Conservation (phyloP, 2,888 invertebrate genomes). For the Agriopis aurantiaria region DNA sequence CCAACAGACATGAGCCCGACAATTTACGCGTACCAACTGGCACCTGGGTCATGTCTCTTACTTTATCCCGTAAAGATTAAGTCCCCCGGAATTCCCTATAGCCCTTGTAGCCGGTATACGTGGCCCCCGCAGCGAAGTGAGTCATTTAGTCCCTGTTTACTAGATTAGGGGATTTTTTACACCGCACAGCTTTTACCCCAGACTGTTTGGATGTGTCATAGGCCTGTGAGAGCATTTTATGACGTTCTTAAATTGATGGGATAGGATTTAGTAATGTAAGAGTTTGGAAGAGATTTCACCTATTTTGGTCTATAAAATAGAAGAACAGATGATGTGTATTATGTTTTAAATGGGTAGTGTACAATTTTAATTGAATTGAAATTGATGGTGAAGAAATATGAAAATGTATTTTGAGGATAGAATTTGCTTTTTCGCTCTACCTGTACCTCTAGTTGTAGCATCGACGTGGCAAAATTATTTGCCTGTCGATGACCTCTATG, state of each 20-base stretch:
- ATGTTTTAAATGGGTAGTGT: conserved; percentile 19
- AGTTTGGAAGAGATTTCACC: conserved; percentile 42
- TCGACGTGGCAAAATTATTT: no score
- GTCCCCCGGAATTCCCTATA: conserved; percentile 73
- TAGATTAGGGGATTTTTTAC: conserved; percentile 85
- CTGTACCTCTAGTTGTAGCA: no score
- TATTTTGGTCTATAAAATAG: conserved; percentile 28
- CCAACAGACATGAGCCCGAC: conserved; percentile 75
- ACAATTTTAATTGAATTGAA: background rate
- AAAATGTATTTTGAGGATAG: background rate
- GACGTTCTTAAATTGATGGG: conserved; percentile 64
- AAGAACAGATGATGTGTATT: conserved; percentile 14
- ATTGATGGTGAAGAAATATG: background rate
- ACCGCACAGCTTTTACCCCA: conserved; percentile 76
- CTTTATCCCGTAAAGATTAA: conserved; percentile 85
- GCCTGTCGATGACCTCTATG: no score
- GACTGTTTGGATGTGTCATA: conserved; percentile 71
- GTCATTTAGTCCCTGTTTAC: conserved; percentile 85
- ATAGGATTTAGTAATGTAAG: conserved; percentile 62
- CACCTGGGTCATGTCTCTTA: conserved; percentile 86
- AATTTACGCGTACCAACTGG: conserved; percentile 75
- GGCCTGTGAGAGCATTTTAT: conserved; percentile 67
- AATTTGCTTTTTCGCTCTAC: background rate
- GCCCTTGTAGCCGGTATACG: conserved; percentile 55
- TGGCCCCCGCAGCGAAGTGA: conserved; percentile 81